phyloP scores from a whole-genome alignment of 2,888 invertebrate species.

The Diarsia rubi region DNA sequence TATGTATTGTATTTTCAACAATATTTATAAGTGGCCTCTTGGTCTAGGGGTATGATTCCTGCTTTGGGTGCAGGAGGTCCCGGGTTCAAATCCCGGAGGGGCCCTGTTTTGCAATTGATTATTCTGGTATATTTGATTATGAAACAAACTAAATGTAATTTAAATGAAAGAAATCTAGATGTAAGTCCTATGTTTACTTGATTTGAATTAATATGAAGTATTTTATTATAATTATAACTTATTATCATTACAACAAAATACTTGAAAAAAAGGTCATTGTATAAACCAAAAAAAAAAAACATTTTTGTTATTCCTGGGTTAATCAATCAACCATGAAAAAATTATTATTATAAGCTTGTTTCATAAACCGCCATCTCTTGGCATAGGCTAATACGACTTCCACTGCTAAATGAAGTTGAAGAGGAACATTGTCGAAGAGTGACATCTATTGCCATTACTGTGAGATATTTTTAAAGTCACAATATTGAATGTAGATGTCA shows the following conservation, averaged over 20 bases:
- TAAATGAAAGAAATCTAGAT: background rate
- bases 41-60: conserved; percentile 94
- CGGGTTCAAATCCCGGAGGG: conserved; percentile 94
- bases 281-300: background rate
- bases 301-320: background rate
- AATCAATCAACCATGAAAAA: background rate
- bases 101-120: conserved; percentile 81
- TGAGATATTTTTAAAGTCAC: background rate
- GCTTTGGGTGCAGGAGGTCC: conserved; percentile 94
- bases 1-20: conserved; percentile 48
- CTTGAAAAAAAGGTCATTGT: background rate
- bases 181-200: background rate
- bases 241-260: background rate
- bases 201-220: background rate
- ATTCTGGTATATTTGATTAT: background rate
- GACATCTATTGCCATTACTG: conserved; percentile 44
- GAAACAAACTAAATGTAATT: background rate
- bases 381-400: background rate
- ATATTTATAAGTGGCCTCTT: conserved; percentile 87
- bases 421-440: conserved; percentile 46
- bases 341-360: background rate
- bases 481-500: conserved; percentile 52
- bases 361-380: conserved; percentile 32
- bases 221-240: background rate
- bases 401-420: background rate